Evolutionary conservation across 1,140 invertebrate genomes (phyloP).

Genomic region (Diuraphis noxia): DNA sequence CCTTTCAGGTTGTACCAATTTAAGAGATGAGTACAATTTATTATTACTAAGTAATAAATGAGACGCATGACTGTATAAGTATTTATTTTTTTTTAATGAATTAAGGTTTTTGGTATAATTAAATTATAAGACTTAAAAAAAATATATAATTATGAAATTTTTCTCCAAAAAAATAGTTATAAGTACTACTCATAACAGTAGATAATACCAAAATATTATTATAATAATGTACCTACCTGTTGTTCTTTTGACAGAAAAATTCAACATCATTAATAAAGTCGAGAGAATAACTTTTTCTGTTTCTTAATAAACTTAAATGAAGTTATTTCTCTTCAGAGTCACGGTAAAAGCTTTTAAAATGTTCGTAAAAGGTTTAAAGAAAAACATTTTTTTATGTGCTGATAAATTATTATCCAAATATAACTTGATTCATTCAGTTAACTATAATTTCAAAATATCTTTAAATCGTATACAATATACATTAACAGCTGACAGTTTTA

Average conservation of each 20-base stretch:
- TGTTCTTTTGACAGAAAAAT: background rate
- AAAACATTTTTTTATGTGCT: background rate
- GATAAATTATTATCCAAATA: background rate
- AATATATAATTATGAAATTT: background rate
- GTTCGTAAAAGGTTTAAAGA: background rate
- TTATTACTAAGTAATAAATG: background rate
- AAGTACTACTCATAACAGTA: background rate
- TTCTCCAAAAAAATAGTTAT: background rate
- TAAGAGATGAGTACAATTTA: background rate
- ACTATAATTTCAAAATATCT: background rate
- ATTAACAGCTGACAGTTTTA: background rate
- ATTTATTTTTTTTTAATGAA: background rate
- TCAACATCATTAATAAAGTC: background rate
- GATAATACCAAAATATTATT: background rate
- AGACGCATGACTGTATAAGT: background rate
- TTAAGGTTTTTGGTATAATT: background rate
- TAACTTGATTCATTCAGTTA: background rate
- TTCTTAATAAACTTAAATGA: conserved; percentile 1
- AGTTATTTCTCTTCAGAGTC: background rate
- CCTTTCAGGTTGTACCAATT: background rate
- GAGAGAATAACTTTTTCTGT: background rate
- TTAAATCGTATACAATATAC: background rate
- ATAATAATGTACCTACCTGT: background rate
- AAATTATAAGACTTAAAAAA: background rate
- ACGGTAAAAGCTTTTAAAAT: background rate